phyloP scores from a whole-genome alignment of 92 coral and sea anemone genomes.

The Blastomussa wellsi region DNA sequence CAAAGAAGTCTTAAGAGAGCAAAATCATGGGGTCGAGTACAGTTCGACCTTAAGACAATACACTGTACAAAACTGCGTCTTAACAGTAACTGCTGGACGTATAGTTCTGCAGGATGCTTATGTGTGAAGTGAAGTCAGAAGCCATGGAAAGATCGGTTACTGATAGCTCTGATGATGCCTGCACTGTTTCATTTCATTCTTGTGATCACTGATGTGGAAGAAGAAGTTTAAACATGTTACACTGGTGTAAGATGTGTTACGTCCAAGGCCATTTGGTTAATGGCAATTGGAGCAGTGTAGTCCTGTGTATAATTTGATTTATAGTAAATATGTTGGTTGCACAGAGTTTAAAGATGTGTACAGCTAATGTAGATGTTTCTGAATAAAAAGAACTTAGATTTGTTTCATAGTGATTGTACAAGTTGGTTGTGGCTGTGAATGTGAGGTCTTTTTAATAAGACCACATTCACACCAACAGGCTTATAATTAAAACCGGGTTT shows the following conservation, averaged over 20 bases:
- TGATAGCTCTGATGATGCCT: neutral
- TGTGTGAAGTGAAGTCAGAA: neutral
- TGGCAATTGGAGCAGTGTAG: neutral
- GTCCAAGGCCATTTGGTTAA: neutral
- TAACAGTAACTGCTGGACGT: neutral
- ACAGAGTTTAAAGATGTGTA: neutral
- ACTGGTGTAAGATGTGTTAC: neutral
- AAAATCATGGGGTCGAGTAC: neutral
- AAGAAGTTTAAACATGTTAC: neutral
- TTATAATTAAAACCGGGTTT: too few species aligned
- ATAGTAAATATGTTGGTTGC: neutral
- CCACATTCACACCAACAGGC: too few species aligned
- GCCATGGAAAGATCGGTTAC: neutral
- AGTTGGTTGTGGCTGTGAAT: neutral
- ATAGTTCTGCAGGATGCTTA: neutral
- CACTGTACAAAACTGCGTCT: too few species aligned
- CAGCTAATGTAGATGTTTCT: neutral
- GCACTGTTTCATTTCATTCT: neutral
- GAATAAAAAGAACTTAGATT: neutral
- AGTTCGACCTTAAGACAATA: too few species aligned
- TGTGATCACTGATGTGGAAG: neutral
- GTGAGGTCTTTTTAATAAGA: neutral
- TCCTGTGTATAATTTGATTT: neutral
- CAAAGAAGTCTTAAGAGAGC: neutral
- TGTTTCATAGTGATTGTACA: neutral